Conservation (phyloP, 1,140 invertebrate genomes). For the Zaprionus ornatus region DNA sequence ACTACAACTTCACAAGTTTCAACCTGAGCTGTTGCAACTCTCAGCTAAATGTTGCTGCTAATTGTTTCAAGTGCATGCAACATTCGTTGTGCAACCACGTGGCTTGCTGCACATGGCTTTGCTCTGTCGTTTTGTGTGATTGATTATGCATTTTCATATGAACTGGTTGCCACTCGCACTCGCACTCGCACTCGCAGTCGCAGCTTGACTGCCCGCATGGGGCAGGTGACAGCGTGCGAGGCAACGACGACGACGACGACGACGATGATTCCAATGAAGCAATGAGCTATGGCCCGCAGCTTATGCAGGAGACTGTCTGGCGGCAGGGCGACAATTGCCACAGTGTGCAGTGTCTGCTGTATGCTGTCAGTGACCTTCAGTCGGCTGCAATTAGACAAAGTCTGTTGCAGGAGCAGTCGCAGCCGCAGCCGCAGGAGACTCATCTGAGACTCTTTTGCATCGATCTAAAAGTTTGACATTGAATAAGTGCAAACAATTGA, state of each 20-base stretch:
- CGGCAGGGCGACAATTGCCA: slow-evolving; percentile 39
- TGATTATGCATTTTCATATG: slow-evolving; percentile 80
- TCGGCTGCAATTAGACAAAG: slow-evolving; percentile 73
- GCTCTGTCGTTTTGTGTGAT: slow-evolving; percentile 64
- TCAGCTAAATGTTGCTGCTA: background rate
- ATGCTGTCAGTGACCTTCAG: slow-evolving; percentile 75
- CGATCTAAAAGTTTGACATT: slow-evolving; percentile 69
- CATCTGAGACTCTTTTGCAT: background rate
- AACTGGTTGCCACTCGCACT: slow-evolving; percentile 68
- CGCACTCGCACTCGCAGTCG: slow-evolving; percentile 31
- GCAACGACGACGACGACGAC: background rate
- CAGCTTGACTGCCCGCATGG: slow-evolving; percentile 34
- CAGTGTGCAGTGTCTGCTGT: slow-evolving; percentile 36
- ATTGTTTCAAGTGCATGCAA: slow-evolving; percentile 19
- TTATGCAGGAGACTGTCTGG: slow-evolving; percentile 64
- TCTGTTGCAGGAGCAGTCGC: slow-evolving; percentile 37
- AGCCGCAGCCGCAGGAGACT: slow-evolving; percentile 21
- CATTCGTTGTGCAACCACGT: slow-evolving; percentile 14
- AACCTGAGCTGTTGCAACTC: background rate
- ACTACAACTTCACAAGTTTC: background rate
- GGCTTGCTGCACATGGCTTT: slow-evolving; percentile 5
- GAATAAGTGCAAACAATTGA: slow-evolving; percentile 78
- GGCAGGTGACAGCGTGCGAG: slow-evolving; percentile 53
- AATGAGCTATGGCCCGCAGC: slow-evolving; percentile 54
- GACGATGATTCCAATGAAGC: slow-evolving; percentile 42